Evolutionary conservation across 2,888 invertebrate genomes (phyloP).

Genomic region (Miltochrista miniata): DNA sequence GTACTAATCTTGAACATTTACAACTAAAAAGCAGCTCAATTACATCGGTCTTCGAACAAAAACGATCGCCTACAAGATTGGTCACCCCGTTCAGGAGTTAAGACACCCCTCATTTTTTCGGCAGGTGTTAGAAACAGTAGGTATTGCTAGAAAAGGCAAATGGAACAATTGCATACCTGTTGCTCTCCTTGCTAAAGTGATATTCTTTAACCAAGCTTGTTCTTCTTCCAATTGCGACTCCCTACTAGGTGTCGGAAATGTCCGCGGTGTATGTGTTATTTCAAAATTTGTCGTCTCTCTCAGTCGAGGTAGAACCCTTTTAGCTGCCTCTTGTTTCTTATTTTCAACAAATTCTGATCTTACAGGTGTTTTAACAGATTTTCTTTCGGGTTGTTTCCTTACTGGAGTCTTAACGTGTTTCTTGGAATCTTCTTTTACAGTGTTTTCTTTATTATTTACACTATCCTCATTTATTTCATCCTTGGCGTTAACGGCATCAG

Average conservation of each 20-base stretch:
- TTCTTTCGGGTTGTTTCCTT: constrained; percentile 17
- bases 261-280: constrained; percentile 88
- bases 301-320: constrained; percentile 78
- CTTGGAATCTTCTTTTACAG: background rate
- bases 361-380: constrained; percentile 45
- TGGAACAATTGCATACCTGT: constrained; percentile 55
- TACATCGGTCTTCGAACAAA: no score
- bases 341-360: constrained; percentile 66
- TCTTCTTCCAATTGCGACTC: constrained; percentile 89
- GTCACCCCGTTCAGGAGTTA: no score
- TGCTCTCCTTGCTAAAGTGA: constrained; percentile 88
- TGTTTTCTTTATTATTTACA: background rate
- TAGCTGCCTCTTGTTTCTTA: constrained; percentile 61
- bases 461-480: constrained; percentile 7
- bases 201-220: constrained; percentile 91
- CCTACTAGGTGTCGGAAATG: constrained; percentile 92
- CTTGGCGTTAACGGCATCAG: constrained; percentile 40
- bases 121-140: no score
- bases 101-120: no score
- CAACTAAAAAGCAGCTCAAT: no score
- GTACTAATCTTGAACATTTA: no score
- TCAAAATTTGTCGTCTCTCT: constrained; percentile 84
- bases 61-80: no score
- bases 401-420: background rate
- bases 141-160: no score